Evolutionary conservation across 1,140 invertebrate species (phyloP).

Genomic region (Diorhabda elongata): DNA sequence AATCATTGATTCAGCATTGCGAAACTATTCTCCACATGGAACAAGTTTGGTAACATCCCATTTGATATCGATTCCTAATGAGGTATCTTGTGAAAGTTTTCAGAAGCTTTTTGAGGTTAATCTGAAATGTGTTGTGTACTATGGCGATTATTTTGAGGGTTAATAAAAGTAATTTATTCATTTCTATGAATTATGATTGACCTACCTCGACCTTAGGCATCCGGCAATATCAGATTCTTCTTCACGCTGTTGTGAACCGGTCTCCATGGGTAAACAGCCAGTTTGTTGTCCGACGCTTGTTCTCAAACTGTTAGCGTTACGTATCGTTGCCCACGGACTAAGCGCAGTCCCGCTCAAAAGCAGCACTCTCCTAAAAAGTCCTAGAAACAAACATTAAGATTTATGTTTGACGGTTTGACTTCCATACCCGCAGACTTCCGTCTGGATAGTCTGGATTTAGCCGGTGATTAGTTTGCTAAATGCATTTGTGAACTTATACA

Average conservation of each 20-base stretch:
- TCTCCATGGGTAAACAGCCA: constrained; percentile 52
- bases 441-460: background rate
- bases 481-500: too few relatives aligned
- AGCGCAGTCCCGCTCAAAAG: constrained; percentile 84
- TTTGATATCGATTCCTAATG: too few relatives aligned
- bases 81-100: too few relatives aligned
- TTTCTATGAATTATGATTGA: background rate
- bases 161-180: background rate
- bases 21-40: too few relatives aligned
- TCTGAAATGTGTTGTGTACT: too few relatives aligned
- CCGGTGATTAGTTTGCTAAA: too few relatives aligned
- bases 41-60: too few relatives aligned
- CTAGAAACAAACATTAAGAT: constrained; percentile 48
- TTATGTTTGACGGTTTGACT: background rate
- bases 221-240: constrained; percentile 50
- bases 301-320: constrained; percentile 68
- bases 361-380: constrained; percentile 78
- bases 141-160: background rate
- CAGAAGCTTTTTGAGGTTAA: too few relatives aligned
- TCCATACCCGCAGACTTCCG: background rate
- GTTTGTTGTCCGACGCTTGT: constrained; percentile 67
- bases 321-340: constrained; percentile 75
- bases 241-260: constrained; percentile 26
- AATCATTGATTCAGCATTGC: too few relatives aligned
- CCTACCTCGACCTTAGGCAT: constrained; percentile 49